Conservation (phyloP, 2,888 invertebrate genomes). For the Prosopocoilus inquinatus region DNA sequence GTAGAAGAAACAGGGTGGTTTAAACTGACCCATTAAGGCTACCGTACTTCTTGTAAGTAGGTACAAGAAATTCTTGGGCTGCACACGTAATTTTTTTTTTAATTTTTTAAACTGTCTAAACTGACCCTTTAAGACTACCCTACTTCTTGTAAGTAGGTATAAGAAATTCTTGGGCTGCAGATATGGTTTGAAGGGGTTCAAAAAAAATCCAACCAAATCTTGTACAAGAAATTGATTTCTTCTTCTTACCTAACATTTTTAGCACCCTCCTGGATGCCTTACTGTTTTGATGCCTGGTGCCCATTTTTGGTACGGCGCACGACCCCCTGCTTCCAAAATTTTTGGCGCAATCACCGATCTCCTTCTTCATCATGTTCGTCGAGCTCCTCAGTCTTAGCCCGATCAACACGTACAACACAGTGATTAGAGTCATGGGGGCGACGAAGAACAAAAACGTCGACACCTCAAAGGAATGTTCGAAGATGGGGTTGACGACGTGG, state of each 20-base stretch:
- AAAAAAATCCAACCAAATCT: no score
- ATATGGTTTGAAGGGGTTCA: no score
- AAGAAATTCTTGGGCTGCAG: no score
- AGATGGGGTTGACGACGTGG: conserved; percentile 53
- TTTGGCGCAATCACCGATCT: conserved; percentile 18
- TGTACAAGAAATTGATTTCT: no score
- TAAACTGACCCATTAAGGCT: no score
- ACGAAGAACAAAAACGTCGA: conserved; percentile 82
- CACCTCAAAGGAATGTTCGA: conserved; percentile 73
- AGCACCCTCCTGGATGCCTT: conserved; percentile 60
- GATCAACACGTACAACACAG: conserved; percentile 75
- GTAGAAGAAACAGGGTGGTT: no score
- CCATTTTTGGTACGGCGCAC: conserved; percentile 10
- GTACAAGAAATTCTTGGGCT: no score
- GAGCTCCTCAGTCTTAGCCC: conserved; percentile 70
- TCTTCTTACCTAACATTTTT: conserved; percentile 72
- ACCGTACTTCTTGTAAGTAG: no score
- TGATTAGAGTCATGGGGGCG: conserved; percentile 82
- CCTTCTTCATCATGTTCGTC: conserved; percentile 53
- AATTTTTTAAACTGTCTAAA: no score
- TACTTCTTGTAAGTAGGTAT: no score
- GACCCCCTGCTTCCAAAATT: conserved; percentile 1
- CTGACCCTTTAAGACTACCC: no score
- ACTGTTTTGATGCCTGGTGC: conserved; percentile 27
- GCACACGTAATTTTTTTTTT: no score